These are phyloP conservation scores for Phyllotreta striolata DNA, from an alignment of 2,888 invertebrate species.

Conservation along the genomic window DNA sequence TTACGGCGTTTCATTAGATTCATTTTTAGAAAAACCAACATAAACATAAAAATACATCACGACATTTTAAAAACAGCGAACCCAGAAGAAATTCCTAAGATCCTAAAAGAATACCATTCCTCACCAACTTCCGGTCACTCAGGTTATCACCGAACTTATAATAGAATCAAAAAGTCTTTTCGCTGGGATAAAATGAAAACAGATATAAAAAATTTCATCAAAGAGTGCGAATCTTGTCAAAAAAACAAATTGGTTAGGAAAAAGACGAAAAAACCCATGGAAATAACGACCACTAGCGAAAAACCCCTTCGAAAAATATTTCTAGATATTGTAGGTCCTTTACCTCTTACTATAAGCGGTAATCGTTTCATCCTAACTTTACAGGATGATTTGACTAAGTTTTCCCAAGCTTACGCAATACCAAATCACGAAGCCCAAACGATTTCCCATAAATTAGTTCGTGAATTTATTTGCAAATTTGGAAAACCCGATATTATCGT, in stretches of 20 bases:
- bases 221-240: slow-evolving; percentile 44
- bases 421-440: slow-evolving; percentile 45
- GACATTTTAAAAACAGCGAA: slow-evolving; percentile 4
- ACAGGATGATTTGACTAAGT: slow-evolving; percentile 46
- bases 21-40: slow-evolving; percentile 2
- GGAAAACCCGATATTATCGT: slow-evolving; percentile 48
- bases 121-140: slow-evolving; percentile 45
- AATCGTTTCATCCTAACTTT: slow-evolving; percentile 48
- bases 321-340: slow-evolving; percentile 49
- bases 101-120: slow-evolving; percentile 41
- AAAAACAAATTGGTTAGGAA: slow-evolving; percentile 22
- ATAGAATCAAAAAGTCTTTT: slow-evolving; percentile 40
- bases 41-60: slow-evolving; percentile 2
- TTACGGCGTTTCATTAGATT: too few species aligned
- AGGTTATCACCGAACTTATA: slow-evolving; percentile 46
- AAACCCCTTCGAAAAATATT: slow-evolving; percentile 43
- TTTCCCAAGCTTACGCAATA: slow-evolving; percentile 47
- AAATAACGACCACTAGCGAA: slow-evolving; percentile 19
- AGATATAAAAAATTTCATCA: slow-evolving; percentile 42
- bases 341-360: slow-evolving; percentile 38
- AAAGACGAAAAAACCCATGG: slow-evolving; percentile 14
- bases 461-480: slow-evolving; percentile 45
- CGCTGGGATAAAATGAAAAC: slow-evolving; percentile 45
- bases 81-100: slow-evolving; percentile 12
- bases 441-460: slow-evolving; percentile 44